phyloP scores from a whole-genome alignment of 2,797 vertebrate genomes.

The Cirrhinus mrigala region DNA sequence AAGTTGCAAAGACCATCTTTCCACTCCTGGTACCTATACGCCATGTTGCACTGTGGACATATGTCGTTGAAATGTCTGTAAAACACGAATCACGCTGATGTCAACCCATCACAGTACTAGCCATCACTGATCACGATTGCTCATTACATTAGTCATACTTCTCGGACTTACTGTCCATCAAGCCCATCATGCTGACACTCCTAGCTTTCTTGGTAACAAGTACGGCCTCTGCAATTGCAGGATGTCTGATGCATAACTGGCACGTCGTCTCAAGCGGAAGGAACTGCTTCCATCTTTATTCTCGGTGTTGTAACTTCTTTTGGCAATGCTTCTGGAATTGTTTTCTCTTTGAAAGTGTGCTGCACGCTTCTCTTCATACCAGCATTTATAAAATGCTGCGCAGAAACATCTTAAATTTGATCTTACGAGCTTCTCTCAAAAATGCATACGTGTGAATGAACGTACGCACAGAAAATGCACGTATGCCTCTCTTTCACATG shows the following conservation, averaged over 20 bases:
- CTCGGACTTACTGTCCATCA: slow-evolving; percentile 7
- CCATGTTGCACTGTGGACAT: slow-evolving; percentile 52
- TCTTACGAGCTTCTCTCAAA: too few species aligned
- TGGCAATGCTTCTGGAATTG: slow-evolving; percentile 46
- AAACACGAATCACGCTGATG: slow-evolving; percentile 1
- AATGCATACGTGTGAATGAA: too few species aligned
- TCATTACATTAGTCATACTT: neutral
- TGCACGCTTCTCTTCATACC: neutral
- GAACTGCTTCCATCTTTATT: neutral
- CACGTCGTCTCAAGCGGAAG: slow-evolving; percentile 42
- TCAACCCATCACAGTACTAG: neutral
- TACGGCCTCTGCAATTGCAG: slow-evolving; percentile 6
- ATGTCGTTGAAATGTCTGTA: slow-evolving; percentile 46
- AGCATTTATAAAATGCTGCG: neutral
- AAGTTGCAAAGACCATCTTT: slow-evolving; percentile 56
- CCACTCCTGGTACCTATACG: slow-evolving; percentile 60
- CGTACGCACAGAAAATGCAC: too few species aligned
- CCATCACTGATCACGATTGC: neutral
- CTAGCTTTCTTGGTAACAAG: neutral
- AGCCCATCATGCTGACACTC: slow-evolving; percentile 14
- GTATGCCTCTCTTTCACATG: too few species aligned
- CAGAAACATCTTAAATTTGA: too few species aligned
- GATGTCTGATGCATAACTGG: slow-evolving; percentile 15
- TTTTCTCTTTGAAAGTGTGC: slow-evolving; percentile 47
- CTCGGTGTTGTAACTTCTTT: slow-evolving; percentile 7